A percentile compares a stretch with the other conserved stretches of the same genome.
Evolutionary conservation across 1,140 invertebrate species (phyloP).

Genomic region (Araneus ventricosus): DNA sequence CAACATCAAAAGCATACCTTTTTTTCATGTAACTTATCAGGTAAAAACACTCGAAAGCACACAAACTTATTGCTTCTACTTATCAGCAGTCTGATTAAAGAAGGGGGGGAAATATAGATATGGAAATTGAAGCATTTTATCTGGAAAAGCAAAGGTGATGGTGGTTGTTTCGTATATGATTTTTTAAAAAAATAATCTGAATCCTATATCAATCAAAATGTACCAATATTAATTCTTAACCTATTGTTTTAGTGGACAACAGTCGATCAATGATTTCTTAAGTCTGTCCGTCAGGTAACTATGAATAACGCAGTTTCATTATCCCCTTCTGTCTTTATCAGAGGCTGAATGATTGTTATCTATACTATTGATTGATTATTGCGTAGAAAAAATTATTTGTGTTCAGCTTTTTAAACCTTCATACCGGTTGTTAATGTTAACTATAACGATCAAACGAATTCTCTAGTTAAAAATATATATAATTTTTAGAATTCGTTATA

Average conservation of each 20-base stretch:
- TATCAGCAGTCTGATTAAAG: not conserved
- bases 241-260: not conserved
- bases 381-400: not conserved
- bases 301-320: not conserved
- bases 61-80: not conserved
- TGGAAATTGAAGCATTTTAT: not conserved
- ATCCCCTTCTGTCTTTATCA: not conserved
- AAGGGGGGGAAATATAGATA: not conserved
- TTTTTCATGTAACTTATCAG: constrained; percentile 5
- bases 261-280: not conserved
- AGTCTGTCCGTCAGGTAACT: not conserved
- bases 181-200: not conserved
- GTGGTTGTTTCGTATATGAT: not conserved
- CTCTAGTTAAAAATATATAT: not conserved
- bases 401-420: not conserved
- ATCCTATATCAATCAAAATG: not conserved
- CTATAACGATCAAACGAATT: not conserved
- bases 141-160: not conserved
- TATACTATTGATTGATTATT: not conserved
- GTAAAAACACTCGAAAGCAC: not conserved
- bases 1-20: not conserved
- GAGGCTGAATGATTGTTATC: not conserved
- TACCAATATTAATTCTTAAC: not conserved
- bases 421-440: not conserved
- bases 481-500: not conserved